These are phyloP conservation scores for Caenorhabditis uteleia DNA, from an alignment of 2,888 invertebrate species.

Conservation along the genomic window DNA sequence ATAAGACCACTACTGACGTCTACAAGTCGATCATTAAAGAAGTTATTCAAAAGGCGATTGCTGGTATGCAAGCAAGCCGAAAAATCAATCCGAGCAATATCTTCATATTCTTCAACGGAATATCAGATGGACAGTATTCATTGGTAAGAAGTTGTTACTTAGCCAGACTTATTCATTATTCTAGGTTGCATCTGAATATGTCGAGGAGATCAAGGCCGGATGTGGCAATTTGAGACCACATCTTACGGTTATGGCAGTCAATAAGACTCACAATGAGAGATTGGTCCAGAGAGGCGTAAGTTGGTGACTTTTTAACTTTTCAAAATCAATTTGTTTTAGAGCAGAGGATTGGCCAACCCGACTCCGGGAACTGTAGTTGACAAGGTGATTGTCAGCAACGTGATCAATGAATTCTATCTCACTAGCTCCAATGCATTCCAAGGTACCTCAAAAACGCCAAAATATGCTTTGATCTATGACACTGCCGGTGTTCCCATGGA, in stretches of 20 bases:
- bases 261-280: background rate
- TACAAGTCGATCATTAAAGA: constrained; percentile 3
- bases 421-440: constrained; percentile 24
- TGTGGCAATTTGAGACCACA: background rate
- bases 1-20: background rate
- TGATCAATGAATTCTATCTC: constrained; percentile 25
- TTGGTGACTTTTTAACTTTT: too few relatives aligned
- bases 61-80: background rate
- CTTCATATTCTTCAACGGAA: constrained; percentile 24
- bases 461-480: constrained; percentile 14
- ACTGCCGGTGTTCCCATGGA: background rate
- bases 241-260: background rate
- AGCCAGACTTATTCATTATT: too few relatives aligned
- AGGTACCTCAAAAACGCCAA: constrained; percentile 19
- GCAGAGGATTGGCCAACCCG: too few relatives aligned
- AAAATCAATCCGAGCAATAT: background rate
- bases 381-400: constrained; percentile 8
- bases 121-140: constrained; percentile 18
- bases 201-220: constrained; percentile 2
- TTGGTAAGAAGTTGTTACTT: too few relatives aligned
- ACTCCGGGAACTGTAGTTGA: constrained; percentile 27
- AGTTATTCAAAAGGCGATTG: constrained; percentile 5
- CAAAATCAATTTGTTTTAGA: background rate
- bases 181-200: constrained; percentile 6
- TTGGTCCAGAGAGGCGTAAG: too few relatives aligned